Conservation (phyloP, 2,113 vertebrate genomes). For the Elaphurus davidianus region DNA sequence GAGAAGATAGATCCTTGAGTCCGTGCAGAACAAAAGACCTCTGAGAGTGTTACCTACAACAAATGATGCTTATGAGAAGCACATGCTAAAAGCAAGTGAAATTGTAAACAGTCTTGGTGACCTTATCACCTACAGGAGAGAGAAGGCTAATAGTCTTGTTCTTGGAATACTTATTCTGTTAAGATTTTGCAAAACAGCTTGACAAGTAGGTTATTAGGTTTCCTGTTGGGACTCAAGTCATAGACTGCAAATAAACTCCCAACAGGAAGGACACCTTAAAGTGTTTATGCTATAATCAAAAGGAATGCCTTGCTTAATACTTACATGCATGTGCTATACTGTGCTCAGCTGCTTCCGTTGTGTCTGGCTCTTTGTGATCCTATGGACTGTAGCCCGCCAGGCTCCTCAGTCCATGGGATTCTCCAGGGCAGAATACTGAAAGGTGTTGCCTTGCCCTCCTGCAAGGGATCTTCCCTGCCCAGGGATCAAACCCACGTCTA, state of each 20-base stretch:
- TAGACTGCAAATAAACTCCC: neutral
- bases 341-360: fast-evolving
- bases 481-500: neutral
- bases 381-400: neutral
- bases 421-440: neutral
- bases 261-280: neutral
- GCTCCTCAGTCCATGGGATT: neutral
- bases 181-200: neutral
- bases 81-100: neutral
- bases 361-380: neutral
- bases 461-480: neutral
- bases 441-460: neutral
- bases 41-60: neutral
- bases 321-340: neutral
- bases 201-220: neutral
- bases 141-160: neutral
- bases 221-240: neutral
- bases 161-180: neutral
- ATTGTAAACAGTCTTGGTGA: neutral
- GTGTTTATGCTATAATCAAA: neutral
- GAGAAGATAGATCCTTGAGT: neutral
- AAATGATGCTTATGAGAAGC: neutral
- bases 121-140: neutral
- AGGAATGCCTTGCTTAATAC: neutral
- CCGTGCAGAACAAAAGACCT: neutral